These are phyloP conservation scores for Lithobius niger DNA, from an alignment of 1,140 invertebrate species.

Conservation along the genomic window DNA sequence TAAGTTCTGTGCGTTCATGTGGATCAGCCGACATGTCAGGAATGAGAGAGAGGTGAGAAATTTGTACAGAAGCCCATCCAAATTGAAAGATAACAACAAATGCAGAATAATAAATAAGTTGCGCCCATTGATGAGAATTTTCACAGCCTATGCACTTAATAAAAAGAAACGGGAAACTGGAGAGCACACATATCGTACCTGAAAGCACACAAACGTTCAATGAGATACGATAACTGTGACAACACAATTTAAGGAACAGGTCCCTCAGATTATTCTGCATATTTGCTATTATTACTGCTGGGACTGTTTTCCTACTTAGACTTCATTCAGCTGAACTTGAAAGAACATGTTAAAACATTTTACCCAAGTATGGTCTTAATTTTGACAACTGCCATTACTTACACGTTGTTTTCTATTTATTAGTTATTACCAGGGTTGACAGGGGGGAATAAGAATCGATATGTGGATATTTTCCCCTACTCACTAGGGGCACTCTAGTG, in stretches of 20 bases:
- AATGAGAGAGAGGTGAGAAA: slow-evolving; percentile 85
- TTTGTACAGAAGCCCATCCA: slow-evolving; percentile 89
- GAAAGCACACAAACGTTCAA: slow-evolving; percentile 19
- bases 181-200: slow-evolving; percentile 61
- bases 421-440: too few species aligned
- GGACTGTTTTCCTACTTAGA: too few species aligned
- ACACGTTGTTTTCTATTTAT: too few species aligned
- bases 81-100: slow-evolving; percentile 93
- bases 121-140: slow-evolving; percentile 46
- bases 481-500: too few species aligned
- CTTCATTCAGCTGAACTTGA: too few species aligned
- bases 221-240: neutral
- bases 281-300: too few species aligned
- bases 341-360: too few species aligned
- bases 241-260: slow-evolving; percentile 6
- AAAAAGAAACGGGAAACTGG: slow-evolving; percentile 84
- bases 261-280: neutral
- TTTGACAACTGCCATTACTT: too few species aligned
- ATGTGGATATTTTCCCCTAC: too few species aligned
- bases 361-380: too few species aligned
- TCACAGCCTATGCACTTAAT: slow-evolving; percentile 59
- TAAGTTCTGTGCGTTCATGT: slow-evolving; percentile 66
- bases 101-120: slow-evolving; percentile 72
- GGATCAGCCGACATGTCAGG: slow-evolving; percentile 61
- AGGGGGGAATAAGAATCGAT: too few species aligned